Percentiles rank a stretch among this genome's conserved stretches.
These are phyloP conservation scores for Dermatophagoides farinae DNA, from an alignment of 1,140 invertebrate species.

Conservation along the genomic window DNA sequence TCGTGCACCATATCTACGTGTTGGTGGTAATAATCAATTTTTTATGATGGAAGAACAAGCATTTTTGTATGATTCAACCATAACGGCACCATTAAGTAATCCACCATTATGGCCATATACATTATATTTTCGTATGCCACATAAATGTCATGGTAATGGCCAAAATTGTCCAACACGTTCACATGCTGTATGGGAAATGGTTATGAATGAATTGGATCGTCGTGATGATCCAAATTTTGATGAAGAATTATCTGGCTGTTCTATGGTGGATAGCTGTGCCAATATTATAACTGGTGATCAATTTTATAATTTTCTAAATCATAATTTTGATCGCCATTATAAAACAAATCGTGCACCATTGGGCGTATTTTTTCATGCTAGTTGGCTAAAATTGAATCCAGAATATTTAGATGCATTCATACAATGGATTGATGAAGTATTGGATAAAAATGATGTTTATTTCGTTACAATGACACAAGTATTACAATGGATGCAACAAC, in stretches of 20 bases:
- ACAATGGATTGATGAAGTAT: constrained; percentile 79
- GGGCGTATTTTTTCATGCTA: constrained; percentile 83
- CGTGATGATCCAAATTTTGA: constrained; percentile 74
- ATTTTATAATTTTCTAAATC: constrained; percentile 84
- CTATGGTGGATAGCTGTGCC: constrained; percentile 88
- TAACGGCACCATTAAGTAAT: constrained; percentile 73
- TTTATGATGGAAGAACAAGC: constrained; percentile 94
- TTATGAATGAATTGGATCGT: constrained; percentile 85
- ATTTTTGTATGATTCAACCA: constrained; percentile 85
- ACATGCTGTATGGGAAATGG: constrained; percentile 91
- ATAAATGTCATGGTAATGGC: constrained; percentile 68
- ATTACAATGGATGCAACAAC: constrained; percentile 82
- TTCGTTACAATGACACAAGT: constrained; percentile 94
- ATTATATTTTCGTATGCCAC: constrained; percentile 90
- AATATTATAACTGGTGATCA: constrained; percentile 79
- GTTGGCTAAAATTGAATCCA: constrained; percentile 83
- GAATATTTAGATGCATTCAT: constrained; percentile 79
- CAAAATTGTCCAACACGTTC: constrained; percentile 70
- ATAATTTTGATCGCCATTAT: constrained; percentile 88
- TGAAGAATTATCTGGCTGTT: constrained; percentile 75
- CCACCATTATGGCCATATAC: constrained; percentile 90
- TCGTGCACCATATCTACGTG: constrained; percentile 69
- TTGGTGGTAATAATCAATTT: constrained; percentile 89
- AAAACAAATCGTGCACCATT: constrained; percentile 76
- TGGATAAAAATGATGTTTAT: constrained; percentile 71